A percentile compares a stretch with the other conserved stretches of the same genome.
Conservation (phyloP, 2,888 invertebrate species). For the Cephus runcator region DNA sequence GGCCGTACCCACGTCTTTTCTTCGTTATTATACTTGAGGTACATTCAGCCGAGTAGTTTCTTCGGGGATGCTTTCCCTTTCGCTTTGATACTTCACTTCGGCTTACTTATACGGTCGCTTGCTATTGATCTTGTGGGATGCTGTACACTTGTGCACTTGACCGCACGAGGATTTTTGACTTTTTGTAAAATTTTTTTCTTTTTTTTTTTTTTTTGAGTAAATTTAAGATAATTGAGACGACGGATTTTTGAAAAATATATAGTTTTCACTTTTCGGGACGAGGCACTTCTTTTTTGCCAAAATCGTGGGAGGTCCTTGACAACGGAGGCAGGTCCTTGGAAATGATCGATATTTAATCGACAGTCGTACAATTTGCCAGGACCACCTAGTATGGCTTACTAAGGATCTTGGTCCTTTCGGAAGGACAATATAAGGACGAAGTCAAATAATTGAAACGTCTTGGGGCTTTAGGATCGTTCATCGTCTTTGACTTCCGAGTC, state of each 20-base stretch:
- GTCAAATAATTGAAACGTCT: not conserved
- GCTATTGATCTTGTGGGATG: no score
- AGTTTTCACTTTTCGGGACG: not conserved
- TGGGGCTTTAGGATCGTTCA: not conserved
- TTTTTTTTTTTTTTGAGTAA: not conserved
- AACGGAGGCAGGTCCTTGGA: not conserved
- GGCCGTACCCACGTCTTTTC: not conserved
- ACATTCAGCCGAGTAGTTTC: slow-evolving; percentile 20
- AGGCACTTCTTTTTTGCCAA: not conserved
- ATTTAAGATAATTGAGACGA: not conserved
- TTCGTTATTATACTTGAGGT: slow-evolving; percentile 14
- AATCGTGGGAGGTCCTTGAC: not conserved
- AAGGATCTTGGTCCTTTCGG: not conserved
- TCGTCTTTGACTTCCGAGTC: not conserved
- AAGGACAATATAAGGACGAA: not conserved
- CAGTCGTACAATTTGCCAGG: not conserved
- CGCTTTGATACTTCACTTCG: no score
- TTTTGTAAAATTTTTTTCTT: not conserved
- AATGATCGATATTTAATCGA: not conserved
- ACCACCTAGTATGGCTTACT: not conserved
- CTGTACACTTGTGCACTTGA: not conserved
- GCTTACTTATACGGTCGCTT: no score
- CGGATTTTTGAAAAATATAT: not conserved
- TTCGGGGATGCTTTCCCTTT: no score
- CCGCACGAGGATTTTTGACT: not conserved